phyloP scores from a whole-genome alignment of 2,888 invertebrate genomes.

The Cremastobaeus sp. region DNA sequence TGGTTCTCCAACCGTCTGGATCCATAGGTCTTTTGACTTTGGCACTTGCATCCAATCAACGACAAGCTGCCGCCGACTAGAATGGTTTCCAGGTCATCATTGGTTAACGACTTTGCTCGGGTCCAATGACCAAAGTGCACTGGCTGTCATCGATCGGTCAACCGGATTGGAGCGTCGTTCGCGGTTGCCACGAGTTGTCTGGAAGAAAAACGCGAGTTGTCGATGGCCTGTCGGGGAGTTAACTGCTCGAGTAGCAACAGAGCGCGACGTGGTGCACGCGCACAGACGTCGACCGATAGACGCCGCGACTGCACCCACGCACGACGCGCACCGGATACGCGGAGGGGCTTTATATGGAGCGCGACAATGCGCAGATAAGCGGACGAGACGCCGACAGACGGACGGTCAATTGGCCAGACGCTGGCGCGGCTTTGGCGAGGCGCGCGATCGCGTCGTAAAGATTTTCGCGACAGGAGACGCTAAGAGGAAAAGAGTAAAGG shows the following conservation, averaged over 20 bases:
- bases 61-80: not conserved
- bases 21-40: conserved; percentile 10
- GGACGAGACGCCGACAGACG: conserved; percentile 52
- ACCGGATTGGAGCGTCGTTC: conserved; percentile 3
- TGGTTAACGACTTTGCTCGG: not conserved
- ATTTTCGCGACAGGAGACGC: conserved; percentile 36
- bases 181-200: conserved; percentile 29
- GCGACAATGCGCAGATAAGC: conserved; percentile 59
- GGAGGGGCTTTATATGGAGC: conserved; percentile 59
- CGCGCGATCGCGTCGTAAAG: conserved; percentile 49
- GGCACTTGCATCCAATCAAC: conserved; percentile 12
- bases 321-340: conserved; percentile 50
- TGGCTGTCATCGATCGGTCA: conserved; percentile 38
- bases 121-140: conserved; percentile 26
- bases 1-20: conserved; percentile 2
- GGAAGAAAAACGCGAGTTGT: conserved; percentile 52
- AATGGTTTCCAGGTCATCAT: conserved; percentile 21
- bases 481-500: conserved; percentile 1
- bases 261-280: conserved; percentile 59
- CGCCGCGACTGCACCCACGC: conserved; percentile 55
- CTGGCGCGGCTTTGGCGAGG: conserved; percentile 51
- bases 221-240: conserved; percentile 59
- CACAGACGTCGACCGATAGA: conserved; percentile 58
- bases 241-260: conserved; percentile 60
- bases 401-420: conserved; percentile 52